Base-by-base conservation (phyloP, 2,113 vertebrate genomes). In the Oryzias melastigma region DNA sequence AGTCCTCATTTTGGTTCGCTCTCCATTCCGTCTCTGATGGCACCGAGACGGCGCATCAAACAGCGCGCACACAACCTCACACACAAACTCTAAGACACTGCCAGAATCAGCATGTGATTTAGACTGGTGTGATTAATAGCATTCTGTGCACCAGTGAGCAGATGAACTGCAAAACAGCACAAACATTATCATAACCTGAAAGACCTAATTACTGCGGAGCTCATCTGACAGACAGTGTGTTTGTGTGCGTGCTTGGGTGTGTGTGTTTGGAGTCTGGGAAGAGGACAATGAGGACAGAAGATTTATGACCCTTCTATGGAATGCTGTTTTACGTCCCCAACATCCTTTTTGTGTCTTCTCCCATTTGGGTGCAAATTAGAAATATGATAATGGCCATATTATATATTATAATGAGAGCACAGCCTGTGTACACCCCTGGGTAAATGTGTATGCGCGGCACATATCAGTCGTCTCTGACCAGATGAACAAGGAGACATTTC, bases 181-280 rank as follows among this genome's bases (percentile, higher is more conserved):
- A 85, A 86, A 87, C 86, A 89, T 89, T 86, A 88, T 88, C 85
- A 88, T 88, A 85, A 88, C 85, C 85, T 84, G 75, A 77, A 82
- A 88, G 83, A 85, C 82, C 82, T 85, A 87, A 88, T 90, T 86
- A 88, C 68, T 60, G 70, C 71, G 75, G 52, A 49, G 70, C 61
- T 53, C 71, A 75, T 77, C 75, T 80, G 70, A 87, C 84, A 74
- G 72, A 65, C 57, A 46, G 41, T 41, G 35, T 49, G 43, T 15
- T 24, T 60, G 60, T 44, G 48, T 52, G 43, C 44, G 15, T 50
- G 12, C 63, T 35, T 35, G 3, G 35, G 54, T 62, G 48, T 61
- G 49, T 66, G 48, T 61, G 63, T 59, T 50, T 25, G 22, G 29
- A 24, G 18, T 1, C 41, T n/a, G 45, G 51, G 19, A 17, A 14